phyloP scores from a whole-genome alignment of 2,113 vertebrate species.

The Menura novaehollandiae region DNA sequence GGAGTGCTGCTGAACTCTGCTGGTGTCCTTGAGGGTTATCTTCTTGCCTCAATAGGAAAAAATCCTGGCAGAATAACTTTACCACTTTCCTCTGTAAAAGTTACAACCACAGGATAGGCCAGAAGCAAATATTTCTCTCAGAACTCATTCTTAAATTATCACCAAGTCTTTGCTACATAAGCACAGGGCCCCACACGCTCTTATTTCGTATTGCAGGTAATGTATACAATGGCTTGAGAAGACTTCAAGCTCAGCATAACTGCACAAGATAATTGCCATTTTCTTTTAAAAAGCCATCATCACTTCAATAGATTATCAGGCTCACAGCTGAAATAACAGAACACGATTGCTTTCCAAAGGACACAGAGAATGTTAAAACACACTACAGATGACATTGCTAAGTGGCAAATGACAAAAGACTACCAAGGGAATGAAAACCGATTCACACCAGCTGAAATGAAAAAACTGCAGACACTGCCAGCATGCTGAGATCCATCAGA shows the following conservation, averaged over 20 bases:
- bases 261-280: not conserved
- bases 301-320: not conserved
- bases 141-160: not conserved
- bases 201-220: not conserved
- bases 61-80: not conserved
- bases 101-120: not conserved
- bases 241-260: not conserved
- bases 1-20: not conserved
- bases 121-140: not conserved
- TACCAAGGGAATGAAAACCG: not conserved
- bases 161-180: not conserved
- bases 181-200: not conserved
- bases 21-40: not conserved
- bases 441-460: not conserved
- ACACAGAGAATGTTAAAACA: not conserved
- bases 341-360: not conserved
- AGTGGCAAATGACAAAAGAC: not conserved
- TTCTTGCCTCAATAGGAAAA: not conserved
- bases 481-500: not conserved
- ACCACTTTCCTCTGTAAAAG: not conserved
- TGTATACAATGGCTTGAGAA: not conserved
- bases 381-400: not conserved
- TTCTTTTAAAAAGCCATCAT: not conserved
- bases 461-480: not conserved
- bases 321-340: not conserved